phyloP scores from a whole-genome alignment of 2,888 invertebrate genomes.

The Coecobrya sp. region DNA sequence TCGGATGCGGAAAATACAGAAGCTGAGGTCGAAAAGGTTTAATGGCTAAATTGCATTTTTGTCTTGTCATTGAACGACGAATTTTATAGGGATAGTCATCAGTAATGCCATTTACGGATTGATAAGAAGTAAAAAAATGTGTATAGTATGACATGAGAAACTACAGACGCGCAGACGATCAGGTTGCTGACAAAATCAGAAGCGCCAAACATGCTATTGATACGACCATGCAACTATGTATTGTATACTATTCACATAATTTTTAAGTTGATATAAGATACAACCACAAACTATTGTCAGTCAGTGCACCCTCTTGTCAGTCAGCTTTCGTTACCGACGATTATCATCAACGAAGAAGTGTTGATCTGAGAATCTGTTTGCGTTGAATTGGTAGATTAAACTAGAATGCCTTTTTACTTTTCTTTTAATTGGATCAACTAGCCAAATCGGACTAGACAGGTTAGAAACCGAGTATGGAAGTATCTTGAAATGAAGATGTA shows the following conservation, averaged over 20 bases:
- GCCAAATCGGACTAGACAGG: constrained; percentile 37
- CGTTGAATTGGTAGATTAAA: not conserved
- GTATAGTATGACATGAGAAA: no score
- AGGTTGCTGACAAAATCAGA: constrained; percentile 27
- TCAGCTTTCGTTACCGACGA: constrained; percentile 9
- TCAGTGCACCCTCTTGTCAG: not conserved
- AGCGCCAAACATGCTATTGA: constrained; percentile 42
- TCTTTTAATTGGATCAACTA: constrained; percentile 68
- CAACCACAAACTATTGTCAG: no score
- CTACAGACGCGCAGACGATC: constrained; percentile 1
- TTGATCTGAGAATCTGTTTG: not conserved
- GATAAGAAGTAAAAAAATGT: constrained; percentile 3
- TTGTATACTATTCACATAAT: not conserved
- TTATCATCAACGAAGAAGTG: not conserved
- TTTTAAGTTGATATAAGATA: not conserved
- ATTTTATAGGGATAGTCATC: constrained; percentile 27
- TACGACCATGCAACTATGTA: not conserved
- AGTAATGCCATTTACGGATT: constrained; percentile 56
- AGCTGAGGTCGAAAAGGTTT: not conserved
- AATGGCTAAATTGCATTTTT: constrained; percentile 53
- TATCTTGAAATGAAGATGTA: not conserved
- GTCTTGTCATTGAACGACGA: constrained; percentile 23
- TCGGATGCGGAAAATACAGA: constrained; percentile 40
- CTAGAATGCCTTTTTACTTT: constrained; percentile 51
- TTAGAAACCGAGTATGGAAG: constrained; percentile 22